These are phyloP conservation scores for Dendrocincla tyrannina DNA, from an alignment of 2,797 vertebrate species.

Conservation along the genomic window DNA sequence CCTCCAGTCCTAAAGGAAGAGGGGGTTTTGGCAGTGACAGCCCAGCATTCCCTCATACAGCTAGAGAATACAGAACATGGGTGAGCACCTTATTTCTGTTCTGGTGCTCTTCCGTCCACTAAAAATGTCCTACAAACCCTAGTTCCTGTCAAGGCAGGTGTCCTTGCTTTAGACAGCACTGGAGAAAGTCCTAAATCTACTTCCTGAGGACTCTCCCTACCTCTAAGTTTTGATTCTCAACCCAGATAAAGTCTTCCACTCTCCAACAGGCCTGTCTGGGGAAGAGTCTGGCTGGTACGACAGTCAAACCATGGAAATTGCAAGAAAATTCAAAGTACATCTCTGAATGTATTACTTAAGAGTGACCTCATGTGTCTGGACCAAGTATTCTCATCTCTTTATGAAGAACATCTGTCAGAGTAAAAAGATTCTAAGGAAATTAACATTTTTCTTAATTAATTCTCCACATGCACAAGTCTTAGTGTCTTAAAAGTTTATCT, in stretches of 20 bases:
- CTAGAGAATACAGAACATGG: neutral
- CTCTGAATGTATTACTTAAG: neutral
- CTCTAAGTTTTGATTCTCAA: neutral
- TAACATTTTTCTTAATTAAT: neutral
- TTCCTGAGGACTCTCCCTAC: neutral
- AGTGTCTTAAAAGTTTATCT: neutral
- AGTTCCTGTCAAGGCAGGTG: neutral
- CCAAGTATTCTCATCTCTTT: neutral
- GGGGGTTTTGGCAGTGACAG: neutral
- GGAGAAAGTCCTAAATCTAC: neutral
- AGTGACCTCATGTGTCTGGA: neutral
- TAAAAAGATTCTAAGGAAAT: neutral
- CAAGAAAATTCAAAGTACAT: neutral
- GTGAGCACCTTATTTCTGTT: neutral
- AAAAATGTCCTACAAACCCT: neutral
- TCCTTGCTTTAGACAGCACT: neutral
- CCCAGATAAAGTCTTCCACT: neutral
- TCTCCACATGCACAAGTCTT: neutral
- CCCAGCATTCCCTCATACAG: neutral
- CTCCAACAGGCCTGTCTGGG: neutral
- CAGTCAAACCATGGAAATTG: neutral
- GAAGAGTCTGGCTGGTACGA: neutral
- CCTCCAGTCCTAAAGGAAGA: neutral
- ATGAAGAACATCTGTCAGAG: neutral
- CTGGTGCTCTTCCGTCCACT: neutral